Evolutionary conservation across 2,113 vertebrate species (phyloP).

Genomic region (Bombycilla garrulus): DNA sequence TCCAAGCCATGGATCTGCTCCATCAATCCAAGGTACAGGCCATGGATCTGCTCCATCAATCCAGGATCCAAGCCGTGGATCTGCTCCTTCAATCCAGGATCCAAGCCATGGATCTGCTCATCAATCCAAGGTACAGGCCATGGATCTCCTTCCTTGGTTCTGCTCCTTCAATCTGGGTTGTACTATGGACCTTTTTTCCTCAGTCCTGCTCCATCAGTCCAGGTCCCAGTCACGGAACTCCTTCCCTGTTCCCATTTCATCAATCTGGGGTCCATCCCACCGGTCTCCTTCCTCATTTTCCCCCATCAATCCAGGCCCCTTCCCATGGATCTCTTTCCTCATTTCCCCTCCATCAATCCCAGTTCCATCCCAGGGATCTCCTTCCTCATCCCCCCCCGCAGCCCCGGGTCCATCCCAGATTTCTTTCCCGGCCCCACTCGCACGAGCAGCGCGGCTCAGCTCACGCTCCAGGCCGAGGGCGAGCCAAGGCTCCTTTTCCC

Average conservation of each 20-base stretch:
- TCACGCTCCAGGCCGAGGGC: not conserved
- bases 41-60: rapidly evolving
- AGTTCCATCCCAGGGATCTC: no score
- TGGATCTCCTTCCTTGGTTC: not conserved
- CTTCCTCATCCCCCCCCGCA: no score
- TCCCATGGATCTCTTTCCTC: no score
- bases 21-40: rapidly evolving
- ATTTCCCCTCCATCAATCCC: not conserved
- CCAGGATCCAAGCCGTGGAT: rapidly evolving
- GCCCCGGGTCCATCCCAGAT: not conserved
- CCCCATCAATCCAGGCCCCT: no score
- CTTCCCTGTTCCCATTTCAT: no score
- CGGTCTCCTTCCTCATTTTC: no score
- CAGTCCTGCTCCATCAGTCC: no score
- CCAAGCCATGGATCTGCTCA: not conserved
- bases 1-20: not conserved
- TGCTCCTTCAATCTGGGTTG: not conserved
- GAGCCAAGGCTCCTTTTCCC: not conserved
- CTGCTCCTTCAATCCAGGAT: rapidly evolving
- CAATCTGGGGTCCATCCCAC: rapidly evolving
- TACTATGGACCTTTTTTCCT: not conserved
- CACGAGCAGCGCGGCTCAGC: not conserved
- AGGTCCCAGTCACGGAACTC: no score
- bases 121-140: not conserved
- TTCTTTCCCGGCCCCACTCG: not conserved